A percentile compares a stretch with the other conserved stretches of the same genome.
Conservation (phyloP, 2,113 vertebrate genomes). For the Ariopsis seemanni region DNA sequence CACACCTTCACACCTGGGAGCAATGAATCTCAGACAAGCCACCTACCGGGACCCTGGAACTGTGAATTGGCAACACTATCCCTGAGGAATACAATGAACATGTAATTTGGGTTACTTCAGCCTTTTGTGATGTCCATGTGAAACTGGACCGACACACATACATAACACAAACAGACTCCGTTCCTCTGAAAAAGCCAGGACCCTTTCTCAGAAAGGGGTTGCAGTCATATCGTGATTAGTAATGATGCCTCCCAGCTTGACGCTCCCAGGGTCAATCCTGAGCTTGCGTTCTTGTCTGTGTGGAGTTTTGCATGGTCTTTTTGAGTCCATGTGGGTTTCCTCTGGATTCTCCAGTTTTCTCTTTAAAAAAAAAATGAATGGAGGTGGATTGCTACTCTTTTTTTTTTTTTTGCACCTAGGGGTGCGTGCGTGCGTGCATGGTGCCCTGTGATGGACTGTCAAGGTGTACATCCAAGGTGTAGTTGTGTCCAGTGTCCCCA, state of each 20-base stretch:
- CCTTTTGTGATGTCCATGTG: neutral
- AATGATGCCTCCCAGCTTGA: neutral
- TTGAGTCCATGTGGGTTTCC: neutral
- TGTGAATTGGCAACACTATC: neutral
- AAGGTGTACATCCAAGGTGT: too few species aligned
- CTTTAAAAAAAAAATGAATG: neutral
- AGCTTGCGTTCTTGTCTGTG: neutral
- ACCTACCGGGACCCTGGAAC: neutral
- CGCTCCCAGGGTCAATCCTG: neutral
- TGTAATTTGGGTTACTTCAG: neutral
- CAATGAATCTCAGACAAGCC: too few species aligned
- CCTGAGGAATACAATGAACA: neutral
- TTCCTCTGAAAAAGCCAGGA: neutral
- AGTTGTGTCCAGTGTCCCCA: neutral
- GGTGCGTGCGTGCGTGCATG: neutral
- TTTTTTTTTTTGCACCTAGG: neutral
- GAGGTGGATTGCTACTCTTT: neutral
- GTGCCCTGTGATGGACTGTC: too few species aligned
- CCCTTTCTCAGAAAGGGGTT: too few species aligned
- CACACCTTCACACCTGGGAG: too few species aligned
- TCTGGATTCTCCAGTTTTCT: neutral
- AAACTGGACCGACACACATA: neutral
- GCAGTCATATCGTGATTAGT: neutral
- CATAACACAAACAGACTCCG: neutral
- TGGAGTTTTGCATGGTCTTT: neutral